Base-by-base conservation (phyloP, 2,113 vertebrate genomes). In the Muntiacus muntjak region DNA sequence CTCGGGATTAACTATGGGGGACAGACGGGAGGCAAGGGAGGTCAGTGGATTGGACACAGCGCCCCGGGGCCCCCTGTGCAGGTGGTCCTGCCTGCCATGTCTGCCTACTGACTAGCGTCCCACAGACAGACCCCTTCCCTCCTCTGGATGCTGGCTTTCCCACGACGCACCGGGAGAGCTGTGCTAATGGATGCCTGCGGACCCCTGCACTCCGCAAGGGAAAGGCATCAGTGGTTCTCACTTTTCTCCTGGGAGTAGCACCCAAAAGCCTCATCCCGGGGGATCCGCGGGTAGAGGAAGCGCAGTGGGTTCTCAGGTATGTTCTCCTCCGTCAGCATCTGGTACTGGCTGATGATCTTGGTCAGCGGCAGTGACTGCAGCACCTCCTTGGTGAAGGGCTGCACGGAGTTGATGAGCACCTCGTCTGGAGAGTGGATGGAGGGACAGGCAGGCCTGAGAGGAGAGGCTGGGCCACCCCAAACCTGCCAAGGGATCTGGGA, bases 321-420 rank as follows among this genome's bases (percentile, higher is more conserved):
- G 55, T 99, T 99, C 95, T 99, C 99, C 7, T 98, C 99, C 0
- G 99, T 98, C 89, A 99, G 98, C 94, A 99, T 98, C 96, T 99
- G 99, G 98, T 99, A 99, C 96, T 99, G 99, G 0, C 98, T 98
- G 95, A 99, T 99, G 97, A 99, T 99, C 96, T 99, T 99, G 0
- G 99, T 99, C 90, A 99, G 99, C 0, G 99, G 99, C 95, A 99
- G 99, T 25, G 99, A 99, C 0, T n/a, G 94, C 6, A 99, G 99
- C 97, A 99, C 99, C 0, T 93, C 87, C 79, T 99, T 98, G n/a
- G 99, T 99, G 98, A 99, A 99, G 2, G 99, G 99, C 92, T 99
- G 98, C 89, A 99, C 99, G 0, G 99, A 99, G 23, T 98, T 98
- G 87, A 99, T 98, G 0, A 82, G 78, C 54, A 25, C 99, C 99